These are phyloP conservation scores for Eutrigla gurnardus DNA, from an alignment of 2,797 vertebrate species.

Conservation along the genomic window DNA sequence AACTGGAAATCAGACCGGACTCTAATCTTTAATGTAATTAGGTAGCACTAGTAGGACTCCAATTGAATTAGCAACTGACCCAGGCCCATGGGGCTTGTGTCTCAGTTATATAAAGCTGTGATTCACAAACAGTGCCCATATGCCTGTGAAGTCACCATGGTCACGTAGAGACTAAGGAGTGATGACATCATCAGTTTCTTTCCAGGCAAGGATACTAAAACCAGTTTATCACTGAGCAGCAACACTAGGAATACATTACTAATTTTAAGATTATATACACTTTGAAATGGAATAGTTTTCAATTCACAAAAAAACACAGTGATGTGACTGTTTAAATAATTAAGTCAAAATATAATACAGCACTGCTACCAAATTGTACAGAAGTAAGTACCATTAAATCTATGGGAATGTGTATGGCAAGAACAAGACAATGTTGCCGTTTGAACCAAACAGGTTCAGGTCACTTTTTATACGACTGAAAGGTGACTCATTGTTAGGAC, in stretches of 20 bases:
- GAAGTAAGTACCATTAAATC: background rate
- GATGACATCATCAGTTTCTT: constrained; percentile 1
- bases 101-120: constrained; percentile 19
- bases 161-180: constrained; percentile 2
- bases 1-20: background rate
- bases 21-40: background rate
- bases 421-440: background rate
- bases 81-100: background rate
- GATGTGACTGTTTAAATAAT: background rate
- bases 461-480: background rate
- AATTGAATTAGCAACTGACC: constrained; percentile 10
- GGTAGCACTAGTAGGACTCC: background rate
- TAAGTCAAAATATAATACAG: background rate
- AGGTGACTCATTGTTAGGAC: background rate
- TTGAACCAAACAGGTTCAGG: background rate
- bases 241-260: background rate
- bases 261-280: background rate
- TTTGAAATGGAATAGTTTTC: background rate
- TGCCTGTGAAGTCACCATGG: constrained; percentile 3
- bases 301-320: background rate
- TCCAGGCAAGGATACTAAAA: too few relatives aligned
- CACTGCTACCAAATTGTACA: background rate
- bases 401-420: background rate
- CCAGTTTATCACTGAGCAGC: background rate
- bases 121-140: constrained; percentile 16